Conservation (phyloP, 2,113 vertebrate genomes). For the Hystrix brachyura region DNA sequence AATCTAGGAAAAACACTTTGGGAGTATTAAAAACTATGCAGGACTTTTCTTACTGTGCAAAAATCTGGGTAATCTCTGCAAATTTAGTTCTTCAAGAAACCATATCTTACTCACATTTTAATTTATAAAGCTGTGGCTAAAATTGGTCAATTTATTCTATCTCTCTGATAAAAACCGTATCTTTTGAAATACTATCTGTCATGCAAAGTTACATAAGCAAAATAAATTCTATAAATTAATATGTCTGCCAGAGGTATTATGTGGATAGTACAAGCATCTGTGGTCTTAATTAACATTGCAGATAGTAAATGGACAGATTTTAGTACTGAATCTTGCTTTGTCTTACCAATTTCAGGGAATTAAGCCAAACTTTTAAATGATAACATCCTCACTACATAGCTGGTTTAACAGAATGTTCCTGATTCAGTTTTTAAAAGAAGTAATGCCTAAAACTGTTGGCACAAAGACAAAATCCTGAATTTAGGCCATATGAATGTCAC, state of each 20-base stretch:
- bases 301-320: background rate
- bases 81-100: conserved; percentile 15
- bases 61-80: conserved; percentile 18
- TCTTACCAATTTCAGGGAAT: conserved; percentile 73
- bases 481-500: conserved; percentile 90
- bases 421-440: conserved; percentile 85
- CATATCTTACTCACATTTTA: conserved; percentile 25
- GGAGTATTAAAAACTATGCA: conserved; percentile 3
- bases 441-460: conserved; percentile 88
- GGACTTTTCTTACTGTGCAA: conserved; percentile 7
- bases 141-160: background rate
- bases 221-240: conserved; percentile 54
- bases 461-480: conserved; percentile 87
- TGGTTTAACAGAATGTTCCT: conserved; percentile 87
- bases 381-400: conserved; percentile 78
- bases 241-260: background rate
- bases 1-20: conserved; percentile 41
- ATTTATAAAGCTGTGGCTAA: conserved; percentile 43
- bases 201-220: conserved; percentile 31
- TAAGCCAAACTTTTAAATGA: conserved; percentile 69
- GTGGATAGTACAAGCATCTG: background rate
- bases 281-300: conserved; percentile 47
- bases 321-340: background rate
- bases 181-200: conserved; percentile 43
- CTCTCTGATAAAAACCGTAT: conserved; percentile 5